Evolutionary conservation across 2,797 vertebrate species (phyloP).

Genomic region (Brotula barbata): DNA sequence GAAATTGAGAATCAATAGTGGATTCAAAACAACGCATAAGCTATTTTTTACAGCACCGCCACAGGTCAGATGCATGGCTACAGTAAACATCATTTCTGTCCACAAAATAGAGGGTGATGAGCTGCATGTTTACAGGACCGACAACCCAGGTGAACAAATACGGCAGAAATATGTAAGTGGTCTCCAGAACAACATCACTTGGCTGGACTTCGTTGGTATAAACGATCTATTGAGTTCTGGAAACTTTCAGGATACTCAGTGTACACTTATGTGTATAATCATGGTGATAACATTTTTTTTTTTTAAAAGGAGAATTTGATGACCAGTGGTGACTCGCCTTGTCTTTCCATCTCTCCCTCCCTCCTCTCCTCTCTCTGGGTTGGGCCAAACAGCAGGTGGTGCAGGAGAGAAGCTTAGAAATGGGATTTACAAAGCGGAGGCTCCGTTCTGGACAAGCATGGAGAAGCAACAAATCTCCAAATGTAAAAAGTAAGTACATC

Average conservation of each 20-base stretch:
- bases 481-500: conserved; percentile 68
- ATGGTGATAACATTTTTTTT: too few species aligned
- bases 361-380: conserved; percentile 62
- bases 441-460: conserved; percentile 52
- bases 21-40: too few species aligned
- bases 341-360: conserved; percentile 45
- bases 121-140: conserved; percentile 13
- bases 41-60: too few species aligned
- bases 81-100: too few species aligned
- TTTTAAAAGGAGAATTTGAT: conserved; percentile 29
- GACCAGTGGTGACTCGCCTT: conserved; percentile 43
- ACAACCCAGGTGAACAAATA: conserved; percentile 55
- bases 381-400: conserved; percentile 80
- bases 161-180: conserved; percentile 39
- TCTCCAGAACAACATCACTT: conserved; percentile 54
- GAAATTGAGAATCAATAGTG: conserved; percentile 24
- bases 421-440: conserved; percentile 71
- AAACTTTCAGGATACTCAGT: conserved; percentile 13
- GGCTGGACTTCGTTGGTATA: conserved; percentile 13
- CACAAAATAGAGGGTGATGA: not conserved
- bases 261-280: too few species aligned
- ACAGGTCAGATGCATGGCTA: too few species aligned
- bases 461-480: conserved; percentile 49
- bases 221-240: not conserved
- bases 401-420: conserved; percentile 67